phyloP scores from a whole-genome alignment of 2,888 invertebrate genomes.

The Lymantria monacha region DNA sequence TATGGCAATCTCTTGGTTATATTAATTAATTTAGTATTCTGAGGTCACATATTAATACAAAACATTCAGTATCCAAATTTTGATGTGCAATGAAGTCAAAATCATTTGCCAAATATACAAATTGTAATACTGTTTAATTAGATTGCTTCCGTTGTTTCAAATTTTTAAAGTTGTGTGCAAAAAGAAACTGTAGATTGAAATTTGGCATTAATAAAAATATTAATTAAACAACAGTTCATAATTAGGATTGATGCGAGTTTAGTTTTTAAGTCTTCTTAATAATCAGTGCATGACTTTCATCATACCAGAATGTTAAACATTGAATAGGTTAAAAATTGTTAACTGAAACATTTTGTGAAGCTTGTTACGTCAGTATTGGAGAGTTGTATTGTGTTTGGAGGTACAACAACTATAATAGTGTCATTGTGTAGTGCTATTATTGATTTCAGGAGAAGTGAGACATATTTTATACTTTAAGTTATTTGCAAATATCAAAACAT shows the following conservation, averaged over 20 bases:
- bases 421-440: not conserved
- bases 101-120: too few relatives aligned
- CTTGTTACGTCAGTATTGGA: conserved; percentile 2
- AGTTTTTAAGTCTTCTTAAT: not conserved
- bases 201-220: not conserved
- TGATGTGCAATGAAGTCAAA: too few relatives aligned
- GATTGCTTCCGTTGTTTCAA: not conserved
- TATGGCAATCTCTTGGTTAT: too few relatives aligned
- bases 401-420: not conserved
- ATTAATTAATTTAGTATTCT: too few relatives aligned
- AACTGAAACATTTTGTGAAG: not conserved
- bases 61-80: too few relatives aligned
- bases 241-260: not conserved
- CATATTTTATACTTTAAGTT: not conserved
- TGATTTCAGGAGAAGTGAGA: not conserved
- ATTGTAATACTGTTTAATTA: too few relatives aligned
- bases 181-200: not conserved
- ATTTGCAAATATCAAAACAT: too few relatives aligned
- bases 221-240: not conserved
- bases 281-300: conserved; percentile 11
- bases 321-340: not conserved
- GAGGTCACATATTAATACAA: too few relatives aligned
- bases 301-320: conserved; percentile 3
- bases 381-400: not conserved
- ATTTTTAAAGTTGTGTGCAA: not conserved